Percentiles rank a stretch among this genome's conserved stretches.
Evolutionary conservation across 2,113 vertebrate genomes (phyloP).

Genomic region (Gymnorhina tibicen): DNA sequence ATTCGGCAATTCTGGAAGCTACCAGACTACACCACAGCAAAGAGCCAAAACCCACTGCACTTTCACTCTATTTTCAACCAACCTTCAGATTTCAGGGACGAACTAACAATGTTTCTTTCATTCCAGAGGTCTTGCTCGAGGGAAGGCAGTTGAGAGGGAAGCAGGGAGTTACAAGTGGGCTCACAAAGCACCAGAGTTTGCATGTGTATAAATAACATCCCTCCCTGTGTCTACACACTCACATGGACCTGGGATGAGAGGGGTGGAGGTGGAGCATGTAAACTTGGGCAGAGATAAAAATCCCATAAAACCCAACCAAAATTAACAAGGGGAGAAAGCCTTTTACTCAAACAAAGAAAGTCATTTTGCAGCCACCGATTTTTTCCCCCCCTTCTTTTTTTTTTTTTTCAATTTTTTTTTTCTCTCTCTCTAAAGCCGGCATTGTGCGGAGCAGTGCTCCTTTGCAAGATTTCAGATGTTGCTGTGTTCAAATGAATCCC

Average conservation of each 20-base stretch:
- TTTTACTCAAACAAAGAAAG: constrained; percentile 51
- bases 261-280: neutral
- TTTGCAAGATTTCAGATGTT: constrained; percentile 44
- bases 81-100: neutral
- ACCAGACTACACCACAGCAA: neutral
- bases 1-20: neutral
- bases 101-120: neutral
- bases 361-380: constrained; percentile 43
- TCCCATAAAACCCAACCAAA: neutral
- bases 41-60: neutral
- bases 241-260: neutral
- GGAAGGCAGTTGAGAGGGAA: neutral
- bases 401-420: neutral
- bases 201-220: neutral
- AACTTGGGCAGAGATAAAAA: constrained; percentile 39
- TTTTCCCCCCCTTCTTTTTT: rapidly evolving
- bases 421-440: neutral
- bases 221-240: neutral
- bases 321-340: constrained; percentile 14
- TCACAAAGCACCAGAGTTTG: neutral
- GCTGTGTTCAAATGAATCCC: constrained; percentile 55
- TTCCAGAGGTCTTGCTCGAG: neutral
- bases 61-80: neutral
- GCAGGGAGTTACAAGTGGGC: neutral
- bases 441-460: neutral